Evolutionary conservation across 2,888 invertebrate genomes (phyloP).

Genomic region (Notocelia uddmanniana): DNA sequence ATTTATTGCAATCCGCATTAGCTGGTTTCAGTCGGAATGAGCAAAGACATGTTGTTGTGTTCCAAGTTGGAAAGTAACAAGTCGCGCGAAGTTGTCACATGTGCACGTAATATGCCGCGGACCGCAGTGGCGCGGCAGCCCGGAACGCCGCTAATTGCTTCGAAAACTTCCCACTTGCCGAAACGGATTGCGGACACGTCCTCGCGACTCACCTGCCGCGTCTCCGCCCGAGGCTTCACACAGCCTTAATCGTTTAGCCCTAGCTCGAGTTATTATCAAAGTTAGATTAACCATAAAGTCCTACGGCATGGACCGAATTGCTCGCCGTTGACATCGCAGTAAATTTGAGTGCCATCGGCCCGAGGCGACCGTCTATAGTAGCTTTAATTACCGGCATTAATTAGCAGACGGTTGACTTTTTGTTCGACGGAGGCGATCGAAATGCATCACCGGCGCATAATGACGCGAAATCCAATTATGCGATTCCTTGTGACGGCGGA

Average conservation of each 20-base stretch:
- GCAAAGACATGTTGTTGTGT: constrained; percentile 38
- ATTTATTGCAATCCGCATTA: constrained; percentile 38
- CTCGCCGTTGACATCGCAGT: constrained; percentile 34
- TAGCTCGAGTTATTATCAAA: constrained; percentile 33
- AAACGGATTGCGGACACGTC: constrained; percentile 39
- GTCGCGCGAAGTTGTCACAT: constrained; percentile 39
- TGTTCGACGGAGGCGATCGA: constrained; percentile 23
- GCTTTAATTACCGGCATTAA: constrained; percentile 62
- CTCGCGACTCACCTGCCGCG: constrained; percentile 15
- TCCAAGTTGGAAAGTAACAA: constrained; percentile 41
- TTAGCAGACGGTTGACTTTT: constrained; percentile 52
- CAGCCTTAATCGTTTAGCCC: constrained; percentile 1
- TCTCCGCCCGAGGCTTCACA: neutral
- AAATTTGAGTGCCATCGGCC: constrained; percentile 37
- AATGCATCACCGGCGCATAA: constrained; percentile 40
- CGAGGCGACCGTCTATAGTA: constrained; percentile 52
- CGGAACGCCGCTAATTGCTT: constrained; percentile 41
- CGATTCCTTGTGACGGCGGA: constrained; percentile 25
- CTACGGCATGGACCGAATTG: constrained; percentile 21
- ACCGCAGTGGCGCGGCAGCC: neutral
- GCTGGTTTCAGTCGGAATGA: constrained; percentile 30
- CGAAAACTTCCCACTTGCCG: constrained; percentile 42
- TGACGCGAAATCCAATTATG: constrained; percentile 42
- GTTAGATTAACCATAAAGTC: constrained; percentile 45
- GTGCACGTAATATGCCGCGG: constrained; percentile 43